phyloP scores from a whole-genome alignment of 2,797 vertebrate species.

The Pristis pectinata region DNA sequence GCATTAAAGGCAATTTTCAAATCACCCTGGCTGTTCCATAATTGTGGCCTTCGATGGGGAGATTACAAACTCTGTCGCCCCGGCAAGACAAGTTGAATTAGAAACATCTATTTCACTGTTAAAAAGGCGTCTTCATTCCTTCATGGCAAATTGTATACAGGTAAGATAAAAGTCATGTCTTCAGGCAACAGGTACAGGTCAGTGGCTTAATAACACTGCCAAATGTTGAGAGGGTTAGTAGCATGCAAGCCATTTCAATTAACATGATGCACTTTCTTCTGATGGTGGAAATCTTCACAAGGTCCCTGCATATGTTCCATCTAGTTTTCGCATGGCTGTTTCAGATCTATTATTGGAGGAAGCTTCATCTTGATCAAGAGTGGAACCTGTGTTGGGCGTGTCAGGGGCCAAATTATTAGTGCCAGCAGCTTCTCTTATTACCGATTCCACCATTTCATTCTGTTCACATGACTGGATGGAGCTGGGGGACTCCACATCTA shows the following conservation, averaged over 20 bases:
- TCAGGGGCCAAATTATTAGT: conserved; percentile 53
- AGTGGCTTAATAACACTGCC: conserved; percentile 66
- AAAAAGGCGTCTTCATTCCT: conserved; percentile 60
- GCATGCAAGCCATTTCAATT: conserved; percentile 78
- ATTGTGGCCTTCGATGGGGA: neutral
- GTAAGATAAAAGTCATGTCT: conserved; percentile 71
- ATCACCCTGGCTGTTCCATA: neutral
- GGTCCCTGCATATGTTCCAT: conserved; percentile 59
- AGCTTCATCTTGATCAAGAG: conserved; percentile 58
- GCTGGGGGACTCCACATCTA: conserved; percentile 53
- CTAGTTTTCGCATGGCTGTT: conserved; percentile 58
- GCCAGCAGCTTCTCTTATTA: conserved; percentile 62
- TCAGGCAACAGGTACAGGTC: conserved; percentile 75
- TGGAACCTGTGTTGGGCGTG: conserved; percentile 54
- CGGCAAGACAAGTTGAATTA: neutral
- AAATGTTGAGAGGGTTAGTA: conserved; percentile 58
- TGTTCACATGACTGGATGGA: conserved; percentile 57
- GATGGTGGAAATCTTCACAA: conserved; percentile 49
- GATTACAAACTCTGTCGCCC: neutral
- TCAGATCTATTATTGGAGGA: conserved; percentile 60
- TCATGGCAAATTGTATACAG: conserved; percentile 65
- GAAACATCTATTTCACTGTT: conserved; percentile 56
- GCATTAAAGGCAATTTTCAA: neutral
- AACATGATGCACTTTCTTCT: conserved; percentile 43
- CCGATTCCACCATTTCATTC: conserved; percentile 56